Percentiles rank a stretch among this genome's conserved stretches.
Conservation (phyloP, 2,888 invertebrate species). For the Penaeus monodon region DNA sequence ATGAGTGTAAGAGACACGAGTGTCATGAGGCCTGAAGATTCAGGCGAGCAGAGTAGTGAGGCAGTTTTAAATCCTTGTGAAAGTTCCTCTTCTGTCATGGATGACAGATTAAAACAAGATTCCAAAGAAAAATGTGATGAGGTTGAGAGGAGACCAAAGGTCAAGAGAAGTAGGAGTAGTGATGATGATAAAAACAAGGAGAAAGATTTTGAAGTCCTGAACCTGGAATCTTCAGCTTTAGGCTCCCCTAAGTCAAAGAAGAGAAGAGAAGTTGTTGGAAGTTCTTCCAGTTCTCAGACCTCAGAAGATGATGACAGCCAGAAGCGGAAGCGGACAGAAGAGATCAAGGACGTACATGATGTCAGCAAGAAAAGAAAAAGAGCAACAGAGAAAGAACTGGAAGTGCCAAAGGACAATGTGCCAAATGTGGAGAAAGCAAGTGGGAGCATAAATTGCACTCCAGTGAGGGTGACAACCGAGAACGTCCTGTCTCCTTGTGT, state of each 20-base stretch:
- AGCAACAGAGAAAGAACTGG: constrained; percentile 2
- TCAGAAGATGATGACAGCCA: constrained; percentile 16
- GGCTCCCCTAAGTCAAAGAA: constrained; percentile 17
- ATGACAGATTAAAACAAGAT: background rate
- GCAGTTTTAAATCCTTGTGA: no score
- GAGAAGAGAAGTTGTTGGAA: constrained; percentile 15
- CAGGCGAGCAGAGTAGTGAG: no score
- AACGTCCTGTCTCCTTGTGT: no score
- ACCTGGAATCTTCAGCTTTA: background rate
- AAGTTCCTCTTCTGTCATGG: no score
- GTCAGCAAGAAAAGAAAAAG: constrained; percentile 14
- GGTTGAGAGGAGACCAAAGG: background rate
- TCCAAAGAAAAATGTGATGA: background rate
- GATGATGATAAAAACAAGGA: background rate
- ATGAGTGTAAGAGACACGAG: no score
- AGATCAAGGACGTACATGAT: background rate
- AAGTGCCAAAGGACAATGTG: background rate
- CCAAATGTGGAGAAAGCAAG: background rate
- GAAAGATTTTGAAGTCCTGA: background rate
- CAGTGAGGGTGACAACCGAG: no score
- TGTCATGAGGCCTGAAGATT: no score
- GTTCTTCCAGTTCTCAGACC: background rate
- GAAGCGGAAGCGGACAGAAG: constrained; percentile 18
- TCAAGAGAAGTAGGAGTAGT: background rate
- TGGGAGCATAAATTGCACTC: background rate